Base-by-base conservation (phyloP, 2,888 invertebrate genomes). In the Lithosia quadra region DNA sequence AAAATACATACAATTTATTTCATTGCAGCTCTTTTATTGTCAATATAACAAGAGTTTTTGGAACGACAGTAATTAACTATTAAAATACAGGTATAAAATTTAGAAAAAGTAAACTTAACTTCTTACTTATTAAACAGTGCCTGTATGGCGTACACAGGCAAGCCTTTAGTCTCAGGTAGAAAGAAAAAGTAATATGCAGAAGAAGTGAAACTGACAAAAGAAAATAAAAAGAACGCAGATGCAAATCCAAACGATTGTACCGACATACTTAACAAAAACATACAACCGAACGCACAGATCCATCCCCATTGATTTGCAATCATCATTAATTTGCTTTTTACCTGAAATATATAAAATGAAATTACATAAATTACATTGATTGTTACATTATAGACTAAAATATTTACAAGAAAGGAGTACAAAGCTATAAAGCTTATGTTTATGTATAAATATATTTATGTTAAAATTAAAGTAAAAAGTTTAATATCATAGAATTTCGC, bases 121-220 rank as follows among this genome's bases (percentile, higher is more conserved):
- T 0, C 22, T 56, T 56, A 22, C 24, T 22, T 56, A 7, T 24
- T 65, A n/a, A 90, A 84, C 21, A 84, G 67, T 0, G 43, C 68
- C 43, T 91, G 91, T 4, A 91, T 89, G 0, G 76, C 87, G 8
- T 90, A 90, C 0, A 89, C 79, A 0, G 88, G 76, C 8, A 89
- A 49, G 0, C 90, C 91, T 36, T 86, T 91, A 0, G 91, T 91
- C 68, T 92, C 91, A 0, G 91, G 91, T 13, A 88, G 64, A 73
- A 75, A 87, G 73, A 86, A 74, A 3, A 76, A 33, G 4, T 78
- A 78, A 75, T 87, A 90, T 3, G 78, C 65, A 0, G 83, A 81
- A 0, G 89, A 85, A 0, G 84, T 34, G 63, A 90, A 80, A 67
- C 90, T 84, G n/a, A 88, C 72, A 1, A 18, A 53, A 0, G 87